Conservation (phyloP, 1,140 invertebrate genomes). For the Drosophila ananassae region DNA sequence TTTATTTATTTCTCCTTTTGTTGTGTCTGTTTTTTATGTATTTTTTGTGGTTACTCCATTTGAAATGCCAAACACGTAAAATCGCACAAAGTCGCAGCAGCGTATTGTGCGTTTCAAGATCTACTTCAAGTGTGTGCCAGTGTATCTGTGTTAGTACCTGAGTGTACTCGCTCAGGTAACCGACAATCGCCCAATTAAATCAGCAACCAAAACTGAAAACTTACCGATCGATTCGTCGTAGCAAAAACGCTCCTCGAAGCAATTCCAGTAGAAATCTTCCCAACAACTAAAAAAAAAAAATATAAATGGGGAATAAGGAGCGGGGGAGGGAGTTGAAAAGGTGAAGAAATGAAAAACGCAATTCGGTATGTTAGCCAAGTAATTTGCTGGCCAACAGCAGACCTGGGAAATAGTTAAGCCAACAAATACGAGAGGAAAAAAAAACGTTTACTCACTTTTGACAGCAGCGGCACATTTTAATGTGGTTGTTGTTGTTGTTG, state of each 20-base stretch:
- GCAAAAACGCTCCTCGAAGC: slow-evolving; percentile 86
- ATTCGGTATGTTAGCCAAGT: slow-evolving; percentile 37
- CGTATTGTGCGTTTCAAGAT: slow-evolving; percentile 59
- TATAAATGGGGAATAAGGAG: neutral
- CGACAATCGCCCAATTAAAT: slow-evolving; percentile 47
- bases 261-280: slow-evolving; percentile 87
- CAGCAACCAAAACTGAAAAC: slow-evolving; percentile 26
- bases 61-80: slow-evolving; percentile 62
- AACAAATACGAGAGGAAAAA: slow-evolving; percentile 20
- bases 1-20: slow-evolving; percentile 9
- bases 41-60: slow-evolving; percentile 31
- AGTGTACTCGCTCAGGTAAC: slow-evolving; percentile 20
- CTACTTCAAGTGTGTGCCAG: slow-evolving; percentile 40
- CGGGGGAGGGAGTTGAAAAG: slow-evolving; percentile 19
- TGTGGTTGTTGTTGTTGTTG: slow-evolving; percentile 5
- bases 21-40: slow-evolving; percentile 18
- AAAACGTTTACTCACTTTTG: slow-evolving; percentile 74
- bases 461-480: slow-evolving; percentile 81
- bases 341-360: slow-evolving; percentile 20
- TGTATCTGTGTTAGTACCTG: neutral
- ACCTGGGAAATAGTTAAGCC: slow-evolving; percentile 23
- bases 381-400: slow-evolving; percentile 29
- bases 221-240: slow-evolving; percentile 86
- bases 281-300: slow-evolving; percentile 84
- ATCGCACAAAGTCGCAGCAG: slow-evolving; percentile 29